Base-by-base conservation (phyloP, 2,113 vertebrate genomes). In the Spea multiplicata region DNA sequence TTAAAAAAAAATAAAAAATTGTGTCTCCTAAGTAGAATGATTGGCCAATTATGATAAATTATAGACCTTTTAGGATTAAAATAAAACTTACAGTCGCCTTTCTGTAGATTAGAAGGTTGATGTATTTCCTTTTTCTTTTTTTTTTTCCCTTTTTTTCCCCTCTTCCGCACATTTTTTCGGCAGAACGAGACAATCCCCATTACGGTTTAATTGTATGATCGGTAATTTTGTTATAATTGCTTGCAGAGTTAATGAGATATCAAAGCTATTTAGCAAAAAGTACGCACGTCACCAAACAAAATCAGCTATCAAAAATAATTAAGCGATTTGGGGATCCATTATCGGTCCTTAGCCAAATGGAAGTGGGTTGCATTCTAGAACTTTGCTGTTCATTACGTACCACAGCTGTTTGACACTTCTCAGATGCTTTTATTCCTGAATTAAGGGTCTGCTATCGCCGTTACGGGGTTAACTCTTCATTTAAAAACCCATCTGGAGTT, bases 221-320 rank as follows among this genome's bases (percentile, higher is more conserved):
- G 48, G 14, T 68, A 68, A 76, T 76, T 17, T 6, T 17, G 45
- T 69, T 30, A 59, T 69, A 69, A 48, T 47, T 69, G 50, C 14
- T 68, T 68, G 45, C 45, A 62, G 4, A 59, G 14, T 64, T 78
- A 78, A 78, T 78, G 55, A 65, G 57, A 50, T 57, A 71, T 71
- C 68, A 65, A 78, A 77, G 45, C 67, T 64, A n/a, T 48, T 77
- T 70, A 64, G 75, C 12, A 77, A 77, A n/a, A 30, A 71, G 3
- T 65, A 52, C 52, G 45, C 57, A 71, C 17, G 14, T 55, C 67
- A 65, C 46, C 30, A 71, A 71, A 78, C 68, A 78, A 71, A 78
- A 78, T 78, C 76, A 78, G 48, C 68, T 71, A 78, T 78, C 68
- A 78, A 64, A 78, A 71, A 78, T 78, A 78, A 78, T 78, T 78